phyloP scores from a whole-genome alignment of 2,888 invertebrate species.

The Terebella lapidaria region DNA sequence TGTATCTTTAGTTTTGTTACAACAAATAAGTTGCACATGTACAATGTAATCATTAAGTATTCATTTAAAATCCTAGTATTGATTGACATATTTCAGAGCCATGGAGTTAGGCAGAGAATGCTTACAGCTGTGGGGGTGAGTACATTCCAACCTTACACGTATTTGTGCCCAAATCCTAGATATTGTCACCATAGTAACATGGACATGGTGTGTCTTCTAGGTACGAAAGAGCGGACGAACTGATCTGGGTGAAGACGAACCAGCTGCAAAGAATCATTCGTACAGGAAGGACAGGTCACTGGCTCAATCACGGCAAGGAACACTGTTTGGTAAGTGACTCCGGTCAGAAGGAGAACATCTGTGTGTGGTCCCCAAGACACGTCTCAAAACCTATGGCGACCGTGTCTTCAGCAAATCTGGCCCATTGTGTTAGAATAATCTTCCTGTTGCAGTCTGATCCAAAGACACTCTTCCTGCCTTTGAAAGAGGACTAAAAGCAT shows the following conservation, averaged over 20 bases:
- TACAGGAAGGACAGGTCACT: conserved; percentile 94
- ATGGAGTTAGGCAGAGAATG: conserved; percentile 96
- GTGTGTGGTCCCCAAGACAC: not conserved
- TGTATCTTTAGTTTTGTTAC: too few species aligned
- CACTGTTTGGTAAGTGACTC: conserved; percentile 71
- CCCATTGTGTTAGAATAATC: not conserved
- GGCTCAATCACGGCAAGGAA: conserved; percentile 98
- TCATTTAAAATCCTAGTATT: too few species aligned
- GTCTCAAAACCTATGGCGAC: not conserved
- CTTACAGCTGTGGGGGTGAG: conserved; percentile 81
- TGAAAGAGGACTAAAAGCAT: too few species aligned
- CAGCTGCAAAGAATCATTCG: conserved; percentile 93
- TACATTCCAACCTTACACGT: too few species aligned
- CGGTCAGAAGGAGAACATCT: too few species aligned
- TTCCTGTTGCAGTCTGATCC: too few species aligned
- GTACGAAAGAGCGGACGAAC: conserved; percentile 90
- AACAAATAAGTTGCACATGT: too few species aligned
- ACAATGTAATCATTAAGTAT: too few species aligned
- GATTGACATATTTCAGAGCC: too few species aligned
- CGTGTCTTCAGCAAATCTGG: not conserved
- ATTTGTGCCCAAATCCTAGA: too few species aligned
- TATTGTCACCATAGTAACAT: too few species aligned
- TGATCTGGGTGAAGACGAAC: conserved; percentile 99
- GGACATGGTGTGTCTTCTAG: conserved; percentile 21
- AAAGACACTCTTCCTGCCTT: too few species aligned